A percentile compares a stretch with the other conserved stretches of the same genome.
phyloP scores from a whole-genome alignment of 1,140 invertebrate genomes.

The Aphaenogaster floridana region DNA sequence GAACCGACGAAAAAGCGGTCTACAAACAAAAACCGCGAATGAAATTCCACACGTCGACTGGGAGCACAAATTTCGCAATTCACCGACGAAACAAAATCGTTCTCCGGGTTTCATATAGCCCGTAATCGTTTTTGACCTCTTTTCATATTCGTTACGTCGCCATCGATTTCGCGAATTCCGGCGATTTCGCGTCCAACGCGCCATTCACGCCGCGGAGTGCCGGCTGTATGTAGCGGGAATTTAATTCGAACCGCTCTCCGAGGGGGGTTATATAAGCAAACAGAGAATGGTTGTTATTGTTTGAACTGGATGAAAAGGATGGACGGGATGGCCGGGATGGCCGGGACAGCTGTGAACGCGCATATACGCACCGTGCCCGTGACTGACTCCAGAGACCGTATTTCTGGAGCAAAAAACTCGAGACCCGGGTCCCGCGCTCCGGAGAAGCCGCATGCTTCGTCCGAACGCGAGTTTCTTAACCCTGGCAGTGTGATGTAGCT shows the following conservation, averaged over 20 bases:
- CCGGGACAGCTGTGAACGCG: conserved; percentile 73
- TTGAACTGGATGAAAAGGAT: conserved; percentile 76
- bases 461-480: conserved; percentile 57
- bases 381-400: conserved; percentile 75
- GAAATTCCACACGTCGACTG: conserved; percentile 55
- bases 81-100: conserved; percentile 51
- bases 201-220: conserved; percentile 46
- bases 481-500: conserved; percentile 28
- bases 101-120: conserved; percentile 49
- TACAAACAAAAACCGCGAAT: conserved; percentile 61
- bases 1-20: conserved; percentile 50
- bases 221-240: conserved; percentile 57
- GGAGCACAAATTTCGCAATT: conserved; percentile 49
- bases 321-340: conserved; percentile 55
- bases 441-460: conserved; percentile 47
- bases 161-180: conserved; percentile 60
- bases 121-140: conserved; percentile 62
- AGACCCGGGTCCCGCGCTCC: conserved; percentile 32
- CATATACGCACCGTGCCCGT: conserved; percentile 72
- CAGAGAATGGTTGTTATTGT: conserved; percentile 78
- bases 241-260: conserved; percentile 69
- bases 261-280: conserved; percentile 76
- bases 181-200: conserved; percentile 38
- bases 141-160: conserved; percentile 61
- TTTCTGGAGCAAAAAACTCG: conserved; percentile 75